These are phyloP conservation scores for Orius insidiosus DNA, from an alignment of 1,140 invertebrate genomes.

Conservation along the genomic window DNA sequence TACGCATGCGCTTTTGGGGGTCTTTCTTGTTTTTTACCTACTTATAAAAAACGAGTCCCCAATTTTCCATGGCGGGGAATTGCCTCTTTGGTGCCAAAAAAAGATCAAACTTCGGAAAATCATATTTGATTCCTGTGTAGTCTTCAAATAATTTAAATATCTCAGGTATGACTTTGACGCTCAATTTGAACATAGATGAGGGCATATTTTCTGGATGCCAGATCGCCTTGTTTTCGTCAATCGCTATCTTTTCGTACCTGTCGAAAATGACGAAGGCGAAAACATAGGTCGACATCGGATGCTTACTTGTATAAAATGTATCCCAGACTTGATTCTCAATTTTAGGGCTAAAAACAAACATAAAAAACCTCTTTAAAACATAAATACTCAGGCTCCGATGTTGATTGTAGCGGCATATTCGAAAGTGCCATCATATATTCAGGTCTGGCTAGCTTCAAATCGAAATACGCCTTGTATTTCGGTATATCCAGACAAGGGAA, in stretches of 20 bases:
- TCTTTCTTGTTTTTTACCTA: constrained; percentile 2
- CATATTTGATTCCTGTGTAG: constrained; percentile 29
- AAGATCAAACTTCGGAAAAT: constrained; percentile 39
- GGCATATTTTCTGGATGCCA: constrained; percentile 13
- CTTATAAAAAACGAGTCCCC: constrained; percentile 33
- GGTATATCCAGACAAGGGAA: constrained; percentile 68
- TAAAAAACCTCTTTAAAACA: neutral
- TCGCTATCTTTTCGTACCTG: constrained; percentile 22
- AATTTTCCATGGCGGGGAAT: constrained; percentile 51
- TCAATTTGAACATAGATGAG: neutral
- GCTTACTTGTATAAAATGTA: constrained; percentile 36
- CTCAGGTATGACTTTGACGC: neutral
- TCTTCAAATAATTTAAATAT: constrained; percentile 30
- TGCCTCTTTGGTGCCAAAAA: constrained; percentile 50
- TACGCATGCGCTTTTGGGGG: no score
- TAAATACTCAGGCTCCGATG: constrained; percentile 13
- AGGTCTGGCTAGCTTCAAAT: constrained; percentile 23
- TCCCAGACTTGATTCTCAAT: constrained; percentile 32
- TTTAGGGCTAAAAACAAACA: constrained; percentile 24
- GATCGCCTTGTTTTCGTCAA: constrained; percentile 24
- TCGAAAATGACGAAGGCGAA: constrained; percentile 68
- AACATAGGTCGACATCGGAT: constrained; percentile 70
- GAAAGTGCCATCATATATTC: neutral
- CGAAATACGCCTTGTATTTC: constrained; percentile 44
- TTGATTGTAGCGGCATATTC: constrained; percentile 16